phyloP scores from a whole-genome alignment of 2,113 vertebrate species.

The Monopterus albus region DNA sequence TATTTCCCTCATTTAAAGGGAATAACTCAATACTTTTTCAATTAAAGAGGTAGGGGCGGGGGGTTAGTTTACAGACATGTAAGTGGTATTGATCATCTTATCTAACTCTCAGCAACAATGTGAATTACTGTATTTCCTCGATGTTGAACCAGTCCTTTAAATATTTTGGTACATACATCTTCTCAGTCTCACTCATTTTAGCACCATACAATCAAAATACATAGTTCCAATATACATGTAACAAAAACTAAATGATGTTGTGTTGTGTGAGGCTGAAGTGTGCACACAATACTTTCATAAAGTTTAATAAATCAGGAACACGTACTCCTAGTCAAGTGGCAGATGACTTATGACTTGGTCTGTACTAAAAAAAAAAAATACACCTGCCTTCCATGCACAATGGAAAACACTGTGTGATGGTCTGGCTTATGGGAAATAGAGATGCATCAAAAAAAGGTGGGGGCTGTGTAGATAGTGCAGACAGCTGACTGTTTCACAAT shows the following conservation, averaged over 20 bases:
- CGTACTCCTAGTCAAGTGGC: not conserved
- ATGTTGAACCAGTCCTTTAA: not conserved
- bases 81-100: too few species aligned
- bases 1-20: too few species aligned
- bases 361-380: not conserved
- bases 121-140: not conserved
- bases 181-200: not conserved
- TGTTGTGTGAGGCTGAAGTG: not conserved
- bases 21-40: too few species aligned
- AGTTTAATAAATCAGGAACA: slow-evolving; percentile 23
- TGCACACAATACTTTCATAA: not conserved
- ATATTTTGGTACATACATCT: not conserved
- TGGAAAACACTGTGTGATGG: slow-evolving; percentile 24
- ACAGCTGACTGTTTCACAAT: slow-evolving; percentile 70
- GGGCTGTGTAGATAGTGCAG: slow-evolving; percentile 50
- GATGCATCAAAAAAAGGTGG: slow-evolving; percentile 24
- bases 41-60: too few species aligned
- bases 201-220: not conserved
- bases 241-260: not conserved
- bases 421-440: slow-evolving; percentile 44
- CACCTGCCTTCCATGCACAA: slow-evolving; percentile 29
- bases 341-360: slow-evolving; percentile 18
- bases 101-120: too few species aligned
- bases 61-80: too few species aligned
- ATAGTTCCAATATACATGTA: not conserved